Evolutionary conservation across 2,113 vertebrate genomes (phyloP).

Genomic region (Apodemus speciosus): DNA sequence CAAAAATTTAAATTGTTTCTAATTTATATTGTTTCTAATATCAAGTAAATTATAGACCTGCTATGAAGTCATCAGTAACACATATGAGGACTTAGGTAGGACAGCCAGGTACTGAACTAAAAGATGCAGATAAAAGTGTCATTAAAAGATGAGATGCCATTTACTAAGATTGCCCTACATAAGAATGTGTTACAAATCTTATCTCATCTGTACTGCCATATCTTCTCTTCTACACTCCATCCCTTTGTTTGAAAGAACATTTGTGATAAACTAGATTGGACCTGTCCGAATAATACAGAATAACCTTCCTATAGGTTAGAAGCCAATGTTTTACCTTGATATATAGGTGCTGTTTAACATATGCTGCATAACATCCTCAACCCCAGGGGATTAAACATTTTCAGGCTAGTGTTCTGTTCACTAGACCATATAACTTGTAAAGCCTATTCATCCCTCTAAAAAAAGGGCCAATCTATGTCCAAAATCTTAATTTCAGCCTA

Average conservation of each 20-base stretch:
- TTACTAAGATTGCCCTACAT: not conserved
- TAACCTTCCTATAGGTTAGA: not conserved
- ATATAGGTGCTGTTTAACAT: not conserved
- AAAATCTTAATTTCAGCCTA: not conserved
- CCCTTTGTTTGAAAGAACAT: not conserved
- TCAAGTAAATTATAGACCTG: not conserved
- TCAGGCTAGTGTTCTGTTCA: not conserved
- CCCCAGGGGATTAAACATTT: not conserved
- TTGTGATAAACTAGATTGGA: not conserved
- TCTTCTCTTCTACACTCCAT: not conserved
- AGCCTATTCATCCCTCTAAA: not conserved
- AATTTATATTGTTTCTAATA: not conserved
- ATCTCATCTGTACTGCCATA: not conserved
- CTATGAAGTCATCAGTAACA: not conserved
- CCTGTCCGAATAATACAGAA: not conserved
- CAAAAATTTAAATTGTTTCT: constrained; percentile 9
- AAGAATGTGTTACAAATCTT: not conserved
- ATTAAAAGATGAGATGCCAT: not conserved
- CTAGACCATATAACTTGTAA: not conserved
- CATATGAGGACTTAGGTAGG: not conserved
- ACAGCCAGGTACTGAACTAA: not conserved
- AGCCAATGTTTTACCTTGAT: not conserved
- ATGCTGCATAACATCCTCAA: not conserved
- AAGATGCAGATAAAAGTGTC: not conserved
- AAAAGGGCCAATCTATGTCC: not conserved